These are phyloP conservation scores for Bettongia penicillata DNA, from an alignment of 2,113 vertebrate genomes.

Conservation along the genomic window DNA sequence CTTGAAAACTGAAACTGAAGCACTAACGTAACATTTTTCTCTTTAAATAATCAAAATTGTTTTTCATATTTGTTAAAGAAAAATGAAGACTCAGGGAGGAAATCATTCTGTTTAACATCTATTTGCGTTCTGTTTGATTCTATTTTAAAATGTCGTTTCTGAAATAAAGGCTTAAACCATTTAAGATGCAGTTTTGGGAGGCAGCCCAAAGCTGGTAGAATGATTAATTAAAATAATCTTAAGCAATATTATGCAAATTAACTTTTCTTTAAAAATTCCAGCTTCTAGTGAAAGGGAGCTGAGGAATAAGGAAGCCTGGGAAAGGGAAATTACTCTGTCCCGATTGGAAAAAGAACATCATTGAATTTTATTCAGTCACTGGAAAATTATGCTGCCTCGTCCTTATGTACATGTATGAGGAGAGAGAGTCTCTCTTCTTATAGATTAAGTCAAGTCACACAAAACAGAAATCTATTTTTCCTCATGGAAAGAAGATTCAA, in stretches of 20 bases:
- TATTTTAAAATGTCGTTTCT: slow-evolving; percentile 30
- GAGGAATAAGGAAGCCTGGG: not conserved
- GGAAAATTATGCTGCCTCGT: not conserved
- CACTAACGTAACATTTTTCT: slow-evolving; percentile 1
- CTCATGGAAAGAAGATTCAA: slow-evolving; percentile 1
- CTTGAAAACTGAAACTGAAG: slow-evolving; percentile 39
- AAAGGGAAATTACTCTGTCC: slow-evolving; percentile 29
- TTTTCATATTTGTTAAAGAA: slow-evolving; percentile 27
- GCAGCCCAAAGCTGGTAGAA: not conserved
- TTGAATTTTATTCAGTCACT: slow-evolving; percentile 18
- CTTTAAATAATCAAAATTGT: slow-evolving; percentile 13
- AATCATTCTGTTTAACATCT: slow-evolving; percentile 5
- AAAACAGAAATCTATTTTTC: not conserved
- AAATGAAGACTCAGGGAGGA: not conserved
- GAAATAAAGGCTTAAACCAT: slow-evolving; percentile 1
- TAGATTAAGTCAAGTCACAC: not conserved
- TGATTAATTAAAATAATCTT: slow-evolving; percentile 12
- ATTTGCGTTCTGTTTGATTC: not conserved
- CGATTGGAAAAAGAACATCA: slow-evolving; percentile 12
- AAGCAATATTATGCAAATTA: slow-evolving; percentile 34
- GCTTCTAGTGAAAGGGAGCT: slow-evolving; percentile 25
- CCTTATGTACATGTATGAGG: not conserved
- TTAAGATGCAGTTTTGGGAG: slow-evolving; percentile 10
- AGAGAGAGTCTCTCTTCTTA: not conserved
- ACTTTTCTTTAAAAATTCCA: slow-evolving; percentile 36